Base-by-base conservation (phyloP, 1,140 invertebrate species). In the Macrosteles quadrilineatus region DNA sequence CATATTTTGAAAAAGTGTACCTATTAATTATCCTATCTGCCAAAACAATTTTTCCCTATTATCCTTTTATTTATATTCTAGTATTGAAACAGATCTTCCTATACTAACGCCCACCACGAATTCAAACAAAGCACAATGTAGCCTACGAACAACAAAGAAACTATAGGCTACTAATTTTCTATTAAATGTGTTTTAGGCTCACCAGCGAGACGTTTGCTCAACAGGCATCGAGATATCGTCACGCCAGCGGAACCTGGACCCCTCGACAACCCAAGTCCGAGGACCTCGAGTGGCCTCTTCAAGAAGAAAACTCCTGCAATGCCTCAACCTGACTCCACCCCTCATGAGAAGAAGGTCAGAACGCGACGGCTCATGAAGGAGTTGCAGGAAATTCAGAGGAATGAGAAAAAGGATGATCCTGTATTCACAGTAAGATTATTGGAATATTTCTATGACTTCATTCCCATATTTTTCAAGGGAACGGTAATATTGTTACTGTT, bases 351-450 rank as follows among this genome's bases (percentile, higher is more conserved):
- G 66, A 70, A 84, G n/a, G 87, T 91, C 11, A 84, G 91, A 31
- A 85, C 90, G 3, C 84, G 90, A 53, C 84, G 96, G 30, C 84
- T 98, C 27, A 98, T 98, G 95, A 97, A 97, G 79, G 96, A 98
- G 77, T 87, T 95, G 47, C 87, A 90, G 71, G 95, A 97, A 77
- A 92, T 97, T 73, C 88, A 91, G 75, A 85, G 87, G 74, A 81
- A 86, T 53, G 89, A 90, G 73, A 83, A 85, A 73, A 86, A 83
- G 71, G 81, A 86, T 70, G 87, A 89, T 75, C 91, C 92, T 1
- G 85, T 93, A 0, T 98, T 96, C 79, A 91, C 90, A 63, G 92
- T 69, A 6, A 45, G 63, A n/a, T n/a, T n/a, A n/a, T n/a, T n/a
- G n/a, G n/a, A n/a, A n/a, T n/a, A n/a, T n/a, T n/a, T n/a, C n/a